phyloP scores from a whole-genome alignment of 2,888 invertebrate species.

The Dynastes grantii region DNA sequence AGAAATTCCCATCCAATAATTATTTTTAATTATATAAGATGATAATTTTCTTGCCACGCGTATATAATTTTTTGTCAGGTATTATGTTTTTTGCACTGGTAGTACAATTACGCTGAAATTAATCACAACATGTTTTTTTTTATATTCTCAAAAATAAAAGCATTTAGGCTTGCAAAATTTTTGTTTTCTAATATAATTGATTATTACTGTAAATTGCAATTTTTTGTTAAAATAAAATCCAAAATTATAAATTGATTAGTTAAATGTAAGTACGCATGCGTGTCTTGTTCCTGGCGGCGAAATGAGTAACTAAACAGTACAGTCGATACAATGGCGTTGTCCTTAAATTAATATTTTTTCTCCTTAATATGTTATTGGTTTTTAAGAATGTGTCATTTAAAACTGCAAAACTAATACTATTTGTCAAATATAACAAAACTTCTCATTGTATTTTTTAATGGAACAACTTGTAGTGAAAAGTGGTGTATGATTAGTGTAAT shows the following conservation, averaged over 20 bases:
- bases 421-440: constrained; percentile 50
- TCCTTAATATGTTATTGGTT: constrained; percentile 50
- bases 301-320: constrained; percentile 65
- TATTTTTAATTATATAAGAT: constrained; percentile 46
- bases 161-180: not conserved
- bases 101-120: constrained; percentile 49
- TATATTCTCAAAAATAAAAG: not conserved
- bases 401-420: constrained; percentile 49
- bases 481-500: constrained; percentile 52
- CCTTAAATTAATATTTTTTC: constrained; percentile 63
- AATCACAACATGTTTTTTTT: constrained; percentile 5
- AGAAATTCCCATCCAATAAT: constrained; percentile 17
- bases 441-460: constrained; percentile 23
- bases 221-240: constrained; percentile 20
- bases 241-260: constrained; percentile 42
- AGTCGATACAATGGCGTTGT: constrained; percentile 71
- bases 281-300: constrained; percentile 63
- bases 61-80: constrained; percentile 56
- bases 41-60: constrained; percentile 58
- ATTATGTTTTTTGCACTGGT: constrained; percentile 58
- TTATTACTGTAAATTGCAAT: constrained; percentile 25
- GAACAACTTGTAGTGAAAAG: constrained; percentile 49
- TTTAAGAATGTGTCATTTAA: constrained; percentile 51
- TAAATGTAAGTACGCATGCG: constrained; percentile 59
- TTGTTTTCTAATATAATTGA: not conserved